Percentiles rank a stretch among this genome's conserved stretches.
phyloP scores from a whole-genome alignment of 2,888 invertebrate genomes.

The Poecilus cupreus region DNA sequence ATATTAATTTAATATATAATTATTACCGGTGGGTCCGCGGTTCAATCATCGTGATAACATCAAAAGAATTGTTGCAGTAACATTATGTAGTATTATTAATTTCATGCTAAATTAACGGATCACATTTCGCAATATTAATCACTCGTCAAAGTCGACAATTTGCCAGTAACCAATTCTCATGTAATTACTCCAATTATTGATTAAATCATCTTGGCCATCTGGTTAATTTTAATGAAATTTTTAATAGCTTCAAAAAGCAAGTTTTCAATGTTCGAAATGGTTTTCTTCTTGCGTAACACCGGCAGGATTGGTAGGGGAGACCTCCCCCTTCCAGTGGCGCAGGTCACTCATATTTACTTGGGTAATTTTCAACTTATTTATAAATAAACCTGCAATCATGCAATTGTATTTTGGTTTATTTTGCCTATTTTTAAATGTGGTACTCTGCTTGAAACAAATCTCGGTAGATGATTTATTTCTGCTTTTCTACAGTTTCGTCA shows the following conservation, averaged over 20 bases:
- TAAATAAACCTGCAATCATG: no score
- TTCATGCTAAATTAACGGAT: background rate
- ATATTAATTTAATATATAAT: background rate
- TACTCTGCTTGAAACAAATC: no score
- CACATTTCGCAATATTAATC: background rate
- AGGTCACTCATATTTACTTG: no score
- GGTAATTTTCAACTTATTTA: no score
- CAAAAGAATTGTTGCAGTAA: background rate
- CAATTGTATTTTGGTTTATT: no score
- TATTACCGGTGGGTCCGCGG: background rate
- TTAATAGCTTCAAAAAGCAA: background rate
- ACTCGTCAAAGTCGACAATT: background rate
- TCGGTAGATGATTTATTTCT: no score
- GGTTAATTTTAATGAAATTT: background rate
- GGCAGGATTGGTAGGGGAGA: no score
- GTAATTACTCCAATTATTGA: constrained; percentile 17
- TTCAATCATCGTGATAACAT: background rate
- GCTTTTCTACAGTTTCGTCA: no score
- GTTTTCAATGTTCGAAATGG: background rate
- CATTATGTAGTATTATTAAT: background rate
- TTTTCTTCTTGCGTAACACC: background rate
- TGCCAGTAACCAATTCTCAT: background rate
- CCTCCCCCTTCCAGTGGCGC: no score
- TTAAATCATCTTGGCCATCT: constrained; percentile 12
- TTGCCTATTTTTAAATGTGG: no score